Evolutionary conservation across 2,113 vertebrate species (phyloP).

Genomic region (Jacana jacana): DNA sequence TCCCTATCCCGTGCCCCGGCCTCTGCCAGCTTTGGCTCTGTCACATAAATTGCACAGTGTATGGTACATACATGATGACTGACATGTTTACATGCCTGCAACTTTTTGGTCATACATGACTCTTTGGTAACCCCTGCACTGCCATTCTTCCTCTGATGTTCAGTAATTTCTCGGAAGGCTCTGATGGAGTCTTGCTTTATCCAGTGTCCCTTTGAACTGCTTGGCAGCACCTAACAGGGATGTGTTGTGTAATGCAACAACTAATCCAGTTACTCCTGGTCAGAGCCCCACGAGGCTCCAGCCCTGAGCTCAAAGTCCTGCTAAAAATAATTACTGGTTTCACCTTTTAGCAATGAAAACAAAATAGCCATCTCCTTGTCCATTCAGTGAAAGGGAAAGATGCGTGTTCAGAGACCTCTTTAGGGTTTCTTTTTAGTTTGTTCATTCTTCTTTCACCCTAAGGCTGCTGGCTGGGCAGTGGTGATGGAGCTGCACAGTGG

Average conservation of each 20-base stretch:
- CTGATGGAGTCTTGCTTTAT: background rate
- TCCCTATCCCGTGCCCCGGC: fast-evolving
- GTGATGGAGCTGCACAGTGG: background rate
- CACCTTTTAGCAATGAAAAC: background rate
- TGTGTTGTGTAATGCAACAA: background rate
- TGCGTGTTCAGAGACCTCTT: background rate
- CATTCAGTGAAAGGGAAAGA: background rate
- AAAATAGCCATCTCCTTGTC: background rate
- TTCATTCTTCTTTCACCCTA: background rate
- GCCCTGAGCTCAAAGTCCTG: background rate
- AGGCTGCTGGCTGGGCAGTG: background rate
- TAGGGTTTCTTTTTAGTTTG: background rate
- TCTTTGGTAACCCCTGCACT: background rate
- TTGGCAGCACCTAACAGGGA: background rate
- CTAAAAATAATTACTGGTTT: background rate
- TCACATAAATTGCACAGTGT: background rate
- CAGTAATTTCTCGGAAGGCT: background rate
- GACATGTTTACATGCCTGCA: background rate
- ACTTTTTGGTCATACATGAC: background rate
- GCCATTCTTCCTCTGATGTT: background rate
- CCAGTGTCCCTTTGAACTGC: background rate
- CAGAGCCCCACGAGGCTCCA: background rate
- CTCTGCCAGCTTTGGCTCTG: background rate
- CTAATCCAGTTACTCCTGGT: background rate
- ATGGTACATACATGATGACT: background rate